Percentiles rank a stretch among this genome's conserved stretches.
Evolutionary conservation across 2,888 invertebrate genomes (phyloP).

Genomic region (Malthinus flaveolus): DNA sequence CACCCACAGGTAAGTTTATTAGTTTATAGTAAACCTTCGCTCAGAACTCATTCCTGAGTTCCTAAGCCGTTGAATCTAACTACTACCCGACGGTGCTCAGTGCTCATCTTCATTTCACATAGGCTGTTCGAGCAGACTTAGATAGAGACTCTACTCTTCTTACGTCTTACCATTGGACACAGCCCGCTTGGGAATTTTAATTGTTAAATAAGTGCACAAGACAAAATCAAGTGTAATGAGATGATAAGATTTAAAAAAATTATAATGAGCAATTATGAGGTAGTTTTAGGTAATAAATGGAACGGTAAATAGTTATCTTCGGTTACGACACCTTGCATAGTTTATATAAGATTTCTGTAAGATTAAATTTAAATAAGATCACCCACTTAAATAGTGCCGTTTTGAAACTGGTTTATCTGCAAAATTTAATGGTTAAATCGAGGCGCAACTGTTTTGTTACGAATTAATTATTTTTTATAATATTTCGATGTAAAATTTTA

Average conservation of each 20-base stretch:
- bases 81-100: no score
- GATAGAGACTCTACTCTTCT: no score
- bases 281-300: conserved; percentile 5
- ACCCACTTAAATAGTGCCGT: conserved; percentile 6
- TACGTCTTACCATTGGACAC: no score
- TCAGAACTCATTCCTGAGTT: no score
- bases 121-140: no score
- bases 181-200: not conserved
- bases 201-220: no score
- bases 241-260: not conserved
- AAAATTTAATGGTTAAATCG: conserved; percentile 4
- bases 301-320: conserved; percentile 6
- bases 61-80: no score
- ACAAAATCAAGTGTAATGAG: not conserved
- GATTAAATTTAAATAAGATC: conserved; percentile 8
- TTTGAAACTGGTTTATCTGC: conserved; percentile 3
- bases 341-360: conserved; percentile 5
- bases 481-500: not conserved
- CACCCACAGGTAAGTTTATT: no score
- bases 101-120: no score
- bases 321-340: conserved; percentile 6
- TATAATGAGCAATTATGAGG: conserved; percentile 4
- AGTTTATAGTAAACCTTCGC: no score
- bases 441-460: conserved; percentile 5
- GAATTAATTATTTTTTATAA: conserved; percentile 3